These are phyloP conservation scores for Corydoras sp. DNA, from an alignment of 2,113 vertebrate species.

Conservation along the genomic window DNA sequence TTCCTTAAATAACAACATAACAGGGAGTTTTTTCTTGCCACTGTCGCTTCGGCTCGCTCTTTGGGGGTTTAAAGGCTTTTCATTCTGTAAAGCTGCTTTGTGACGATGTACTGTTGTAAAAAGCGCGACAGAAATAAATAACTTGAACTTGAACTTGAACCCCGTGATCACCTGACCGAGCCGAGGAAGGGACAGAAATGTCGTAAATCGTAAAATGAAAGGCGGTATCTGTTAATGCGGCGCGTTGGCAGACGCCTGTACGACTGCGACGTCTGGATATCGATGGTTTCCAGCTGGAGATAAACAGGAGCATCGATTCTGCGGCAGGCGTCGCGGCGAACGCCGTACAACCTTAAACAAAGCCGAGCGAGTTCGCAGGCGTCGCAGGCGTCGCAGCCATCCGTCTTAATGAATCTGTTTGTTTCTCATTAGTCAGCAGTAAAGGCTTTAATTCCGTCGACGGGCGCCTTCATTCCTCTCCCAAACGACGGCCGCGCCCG, in stretches of 20 bases:
- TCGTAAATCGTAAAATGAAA: background rate
- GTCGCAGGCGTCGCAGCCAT: conserved; percentile 48
- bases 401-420: conserved; percentile 66
- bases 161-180: background rate
- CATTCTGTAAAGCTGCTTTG: too few species aligned
- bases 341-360: conserved; percentile 63
- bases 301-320: conserved; percentile 31
- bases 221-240: background rate
- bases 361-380: conserved; percentile 27
- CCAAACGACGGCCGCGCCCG: conserved; percentile 41
- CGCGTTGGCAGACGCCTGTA: background rate
- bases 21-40: too few species aligned
- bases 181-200: background rate
- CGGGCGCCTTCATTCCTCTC: conserved; percentile 39
- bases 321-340: conserved; percentile 57
- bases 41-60: too few species aligned
- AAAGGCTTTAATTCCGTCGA: conserved; percentile 47
- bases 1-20: too few species aligned
- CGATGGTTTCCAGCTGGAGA: conserved; percentile 19
- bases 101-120: too few species aligned
- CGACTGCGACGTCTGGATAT: conserved; percentile 15
- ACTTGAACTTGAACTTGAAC: too few species aligned
- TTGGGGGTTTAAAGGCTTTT: too few species aligned
- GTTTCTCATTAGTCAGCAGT: conserved; percentile 61
- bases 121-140: too few species aligned